These are phyloP conservation scores for Spilogale gracilis DNA, from an alignment of 2,113 vertebrate species.

Conservation along the genomic window DNA sequence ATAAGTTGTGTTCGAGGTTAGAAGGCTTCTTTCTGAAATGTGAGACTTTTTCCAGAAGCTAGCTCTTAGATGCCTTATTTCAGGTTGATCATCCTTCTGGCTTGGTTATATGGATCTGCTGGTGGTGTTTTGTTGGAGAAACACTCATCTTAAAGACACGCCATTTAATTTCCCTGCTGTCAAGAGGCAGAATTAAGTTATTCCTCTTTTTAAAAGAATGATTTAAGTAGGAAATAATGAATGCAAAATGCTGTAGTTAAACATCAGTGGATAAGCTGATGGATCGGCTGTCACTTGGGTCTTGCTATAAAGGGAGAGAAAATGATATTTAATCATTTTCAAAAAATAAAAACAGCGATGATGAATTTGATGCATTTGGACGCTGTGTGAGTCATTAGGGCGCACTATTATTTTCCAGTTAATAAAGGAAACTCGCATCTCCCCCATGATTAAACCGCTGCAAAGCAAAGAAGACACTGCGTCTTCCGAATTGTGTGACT, in stretches of 20 bases:
- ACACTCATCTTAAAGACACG: conserved; percentile 63
- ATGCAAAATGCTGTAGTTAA: conserved; percentile 83
- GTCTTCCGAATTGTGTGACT: not conserved
- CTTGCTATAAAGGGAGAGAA: conserved; percentile 68
- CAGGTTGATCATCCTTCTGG: not conserved
- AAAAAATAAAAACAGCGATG: conserved; percentile 60
- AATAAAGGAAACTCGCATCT: not conserved
- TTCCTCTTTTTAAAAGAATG: conserved; percentile 74
- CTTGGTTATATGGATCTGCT: conserved; percentile 16
- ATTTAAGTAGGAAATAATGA: conserved; percentile 85
- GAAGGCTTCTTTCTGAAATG: not conserved
- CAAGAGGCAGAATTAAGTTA: conserved; percentile 82
- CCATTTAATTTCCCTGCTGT: conserved; percentile 81
- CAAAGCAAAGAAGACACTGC: not conserved
- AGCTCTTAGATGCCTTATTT: not conserved
- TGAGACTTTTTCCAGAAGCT: not conserved
- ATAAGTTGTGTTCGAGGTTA: not conserved
- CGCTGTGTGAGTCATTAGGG: conserved; percentile 58
- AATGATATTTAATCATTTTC: conserved; percentile 69
- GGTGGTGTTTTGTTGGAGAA: conserved; percentile 57
- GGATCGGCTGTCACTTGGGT: conserved; percentile 81
- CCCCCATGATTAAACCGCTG: not conserved
- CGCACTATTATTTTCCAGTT: conserved; percentile 30
- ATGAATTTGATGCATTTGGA: conserved; percentile 56
- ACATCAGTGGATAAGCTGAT: conserved; percentile 82